phyloP scores from a whole-genome alignment of 2,113 vertebrate species.

The Oreochromis niloticus region DNA sequence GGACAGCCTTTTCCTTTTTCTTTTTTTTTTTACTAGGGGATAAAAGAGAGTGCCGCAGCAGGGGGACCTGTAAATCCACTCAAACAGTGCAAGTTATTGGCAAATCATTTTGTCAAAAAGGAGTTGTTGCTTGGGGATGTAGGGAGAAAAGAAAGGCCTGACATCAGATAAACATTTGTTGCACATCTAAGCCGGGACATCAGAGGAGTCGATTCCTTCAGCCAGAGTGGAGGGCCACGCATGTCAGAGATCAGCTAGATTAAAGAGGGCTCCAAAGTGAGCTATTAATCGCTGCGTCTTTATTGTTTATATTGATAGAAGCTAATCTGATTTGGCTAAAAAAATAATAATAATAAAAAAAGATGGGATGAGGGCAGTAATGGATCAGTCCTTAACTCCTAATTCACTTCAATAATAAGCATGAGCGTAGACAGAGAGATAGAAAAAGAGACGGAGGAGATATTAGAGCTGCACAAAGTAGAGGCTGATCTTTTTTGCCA shows the following conservation, averaged over 20 bases:
- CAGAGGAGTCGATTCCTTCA: slow-evolving; percentile 14
- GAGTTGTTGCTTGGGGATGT: slow-evolving; percentile 20
- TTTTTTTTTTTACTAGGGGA: not conserved
- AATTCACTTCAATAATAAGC: not conserved
- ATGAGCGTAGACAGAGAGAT: not conserved
- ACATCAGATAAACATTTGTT: slow-evolving; percentile 28
- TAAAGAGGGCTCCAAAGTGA: slow-evolving; percentile 37
- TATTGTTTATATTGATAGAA: not conserved
- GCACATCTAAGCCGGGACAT: slow-evolving; percentile 35
- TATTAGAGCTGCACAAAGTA: not conserved
- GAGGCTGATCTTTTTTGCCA: not conserved
- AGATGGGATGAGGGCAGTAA: not conserved
- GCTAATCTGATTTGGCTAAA: not conserved
- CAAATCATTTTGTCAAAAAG: slow-evolving; percentile 52
- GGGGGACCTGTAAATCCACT: slow-evolving; percentile 40
- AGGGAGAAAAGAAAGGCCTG: not conserved
- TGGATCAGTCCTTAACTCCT: not conserved
- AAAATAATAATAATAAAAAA: not conserved
- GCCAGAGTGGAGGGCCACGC: not conserved
- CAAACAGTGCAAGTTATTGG: slow-evolving; percentile 29
- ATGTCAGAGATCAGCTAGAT: slow-evolving; percentile 37
- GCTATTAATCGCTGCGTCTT: slow-evolving; percentile 1
- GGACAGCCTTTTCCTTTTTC: not conserved
- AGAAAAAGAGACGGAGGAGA: not conserved
- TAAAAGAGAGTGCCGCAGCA: slow-evolving; percentile 1